phyloP scores from a whole-genome alignment of 2,888 invertebrate genomes.

The Spisula subtruncata region DNA sequence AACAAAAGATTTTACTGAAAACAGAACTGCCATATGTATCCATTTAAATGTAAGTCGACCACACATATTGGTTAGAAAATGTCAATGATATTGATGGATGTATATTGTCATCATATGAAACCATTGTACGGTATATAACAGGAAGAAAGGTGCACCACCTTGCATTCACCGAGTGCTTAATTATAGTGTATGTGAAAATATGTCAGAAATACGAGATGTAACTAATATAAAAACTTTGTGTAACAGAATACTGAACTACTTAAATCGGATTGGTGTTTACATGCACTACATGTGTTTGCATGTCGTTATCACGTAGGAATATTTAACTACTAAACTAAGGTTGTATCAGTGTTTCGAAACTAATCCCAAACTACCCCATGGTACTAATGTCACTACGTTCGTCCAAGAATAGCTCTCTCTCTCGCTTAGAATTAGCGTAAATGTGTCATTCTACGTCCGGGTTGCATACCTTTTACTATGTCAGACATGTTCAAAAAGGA shows the following conservation, averaged over 20 bases:
- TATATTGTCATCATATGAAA: background rate
- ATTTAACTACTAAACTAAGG: too few species aligned
- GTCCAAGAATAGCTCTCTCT: too few species aligned
- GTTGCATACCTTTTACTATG: too few species aligned
- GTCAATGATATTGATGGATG: background rate
- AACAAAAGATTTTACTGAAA: too few species aligned
- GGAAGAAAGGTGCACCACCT: background rate
- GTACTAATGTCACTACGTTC: too few species aligned
- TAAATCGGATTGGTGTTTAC: background rate
- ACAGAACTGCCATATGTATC: background rate
- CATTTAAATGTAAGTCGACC: background rate
- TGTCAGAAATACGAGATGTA: background rate
- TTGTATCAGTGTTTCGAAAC: too few species aligned
- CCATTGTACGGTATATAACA: background rate
- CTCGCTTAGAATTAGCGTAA: too few species aligned
- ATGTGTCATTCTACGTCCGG: too few species aligned
- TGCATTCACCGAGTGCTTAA: background rate
- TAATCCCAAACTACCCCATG: too few species aligned
- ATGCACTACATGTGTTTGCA: too few species aligned
- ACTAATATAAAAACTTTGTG: background rate
- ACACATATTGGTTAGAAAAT: background rate
- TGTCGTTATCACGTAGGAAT: too few species aligned
- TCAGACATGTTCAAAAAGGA: too few species aligned
- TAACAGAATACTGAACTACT: background rate
- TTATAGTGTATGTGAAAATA: background rate